Evolutionary conservation across 2,888 invertebrate species (phyloP).

Genomic region (Oxyscelio sp.): DNA sequence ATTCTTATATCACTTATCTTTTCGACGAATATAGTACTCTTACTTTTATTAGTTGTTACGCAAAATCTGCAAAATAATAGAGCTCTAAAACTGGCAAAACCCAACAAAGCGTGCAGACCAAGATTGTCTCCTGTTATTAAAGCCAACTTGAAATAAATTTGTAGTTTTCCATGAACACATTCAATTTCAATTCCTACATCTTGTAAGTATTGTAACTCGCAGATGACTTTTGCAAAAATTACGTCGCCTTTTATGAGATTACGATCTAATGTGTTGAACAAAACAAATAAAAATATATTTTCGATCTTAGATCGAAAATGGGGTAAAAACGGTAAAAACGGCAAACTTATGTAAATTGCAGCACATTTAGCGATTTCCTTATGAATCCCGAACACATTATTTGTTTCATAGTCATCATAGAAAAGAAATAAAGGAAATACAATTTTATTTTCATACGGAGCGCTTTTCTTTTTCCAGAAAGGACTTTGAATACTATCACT

Average conservation of each 20-base stretch:
- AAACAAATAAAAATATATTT: constrained; percentile 70
- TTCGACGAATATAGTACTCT: no score
- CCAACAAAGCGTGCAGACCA: constrained; percentile 61
- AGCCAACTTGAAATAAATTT: constrained; percentile 55
- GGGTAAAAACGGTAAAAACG: constrained; percentile 55
- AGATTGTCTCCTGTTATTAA: constrained; percentile 72
- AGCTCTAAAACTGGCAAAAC: constrained; percentile 59
- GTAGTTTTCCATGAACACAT: neutral
- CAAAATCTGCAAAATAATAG: constrained; percentile 69
- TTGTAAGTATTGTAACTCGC: constrained; percentile 58
- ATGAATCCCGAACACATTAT: constrained; percentile 68
- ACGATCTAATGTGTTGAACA: constrained; percentile 62
- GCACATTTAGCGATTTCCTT: constrained; percentile 57
- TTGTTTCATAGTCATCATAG: no score
- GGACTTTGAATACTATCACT: constrained; percentile 52
- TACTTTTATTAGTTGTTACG: no score
- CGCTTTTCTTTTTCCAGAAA: constrained; percentile 43
- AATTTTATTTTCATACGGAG: constrained; percentile 18
- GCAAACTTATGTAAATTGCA: constrained; percentile 54
- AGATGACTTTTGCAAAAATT: constrained; percentile 54
- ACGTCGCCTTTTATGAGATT: constrained; percentile 45
- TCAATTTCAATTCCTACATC: constrained; percentile 45
- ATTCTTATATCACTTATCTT: no score
- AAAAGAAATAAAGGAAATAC: no score
- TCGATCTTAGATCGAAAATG: constrained; percentile 55